Evolutionary conservation across 2,113 vertebrate species (phyloP), one percentile per base, ranked within the genome.

Genomic region (Oryzias javanicus): DNA sequence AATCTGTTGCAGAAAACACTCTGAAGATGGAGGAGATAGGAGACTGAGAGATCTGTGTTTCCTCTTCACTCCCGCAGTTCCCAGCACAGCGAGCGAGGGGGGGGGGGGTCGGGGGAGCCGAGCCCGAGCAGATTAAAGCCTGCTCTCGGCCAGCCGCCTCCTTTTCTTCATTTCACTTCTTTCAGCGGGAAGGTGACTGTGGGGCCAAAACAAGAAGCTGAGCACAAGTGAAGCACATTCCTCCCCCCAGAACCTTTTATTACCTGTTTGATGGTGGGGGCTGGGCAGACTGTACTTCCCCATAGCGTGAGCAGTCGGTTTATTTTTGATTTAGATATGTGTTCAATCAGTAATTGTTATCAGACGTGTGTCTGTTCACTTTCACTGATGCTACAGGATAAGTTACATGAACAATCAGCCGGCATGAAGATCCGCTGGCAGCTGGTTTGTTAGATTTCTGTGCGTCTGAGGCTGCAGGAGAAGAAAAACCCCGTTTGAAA

Each of bases 101-200:
- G 60, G 76, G 72, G 78, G 24, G 45, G 60, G 77, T 80, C 54
- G 40, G 48, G 49, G 5, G 48, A 67, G 64, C 49, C 42, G 56
- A 69, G 71, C 76, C 72, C 67, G 46, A 84, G 51, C 74, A 62
- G 78, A 76, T 85, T 85, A 79, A 66, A 80, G 60, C 46, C 68
- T 4, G 10, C n/a, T 55, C 55, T 65, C 49, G 25, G 46, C 52
- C 57, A 47, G 55, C 64, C 6, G 50, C 60, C 55, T 35, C 35
- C 51, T 51, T 59, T 45, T 61, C 70, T 76, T 79, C 71, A 67
- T 74, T 67, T 56, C 55, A 29, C 55, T 22, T 53, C 64, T 67
- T 61, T 66, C 60, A 60, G 35, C 48, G 22, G 22, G 22, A 22
- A 6, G 56, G 60, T 55, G 60, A 68, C 51, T 49, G 42, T 8